A percentile compares a stretch with the other conserved stretches of the same genome.
Evolutionary conservation across 2,888 invertebrate genomes (phyloP).

Genomic region (Euproctis similis): DNA sequence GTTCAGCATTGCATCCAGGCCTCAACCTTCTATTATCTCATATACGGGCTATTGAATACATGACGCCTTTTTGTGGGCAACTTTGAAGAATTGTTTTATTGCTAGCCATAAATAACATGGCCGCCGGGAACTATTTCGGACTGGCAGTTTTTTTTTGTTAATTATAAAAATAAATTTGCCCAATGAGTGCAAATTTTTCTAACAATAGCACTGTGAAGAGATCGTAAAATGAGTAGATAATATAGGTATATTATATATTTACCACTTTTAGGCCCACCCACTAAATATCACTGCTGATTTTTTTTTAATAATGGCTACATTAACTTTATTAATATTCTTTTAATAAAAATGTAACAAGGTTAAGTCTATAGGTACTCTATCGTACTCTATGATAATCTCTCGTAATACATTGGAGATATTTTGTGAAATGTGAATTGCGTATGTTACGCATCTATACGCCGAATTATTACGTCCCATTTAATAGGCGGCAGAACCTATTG

Average conservation of each 20-base stretch:
- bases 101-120: slow-evolving; percentile 56
- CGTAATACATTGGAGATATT: too few relatives aligned
- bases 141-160: slow-evolving; percentile 32
- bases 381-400: too few relatives aligned
- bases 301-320: too few relatives aligned
- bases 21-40: slow-evolving; percentile 64
- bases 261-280: slow-evolving; percentile 22
- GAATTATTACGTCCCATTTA: too few relatives aligned
- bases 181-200: slow-evolving; percentile 25
- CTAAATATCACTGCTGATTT: too few relatives aligned
- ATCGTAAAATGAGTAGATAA: slow-evolving; percentile 22
- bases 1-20: slow-evolving; percentile 60
- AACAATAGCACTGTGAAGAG: slow-evolving; percentile 7
- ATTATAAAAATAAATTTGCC: slow-evolving; percentile 46
- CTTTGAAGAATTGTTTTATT: slow-evolving; percentile 72
- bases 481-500: too few relatives aligned
- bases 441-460: too few relatives aligned
- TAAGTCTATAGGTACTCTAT: too few relatives aligned
- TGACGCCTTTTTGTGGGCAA: slow-evolving; percentile 59
- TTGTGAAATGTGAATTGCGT: too few relatives aligned
- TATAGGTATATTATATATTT: slow-evolving; percentile 19
- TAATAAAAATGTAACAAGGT: too few relatives aligned
- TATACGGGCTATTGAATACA: slow-evolving; percentile 58
- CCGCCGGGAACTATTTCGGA: slow-evolving; percentile 29
- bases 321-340: too few relatives aligned